A percentile compares a stretch with the other conserved stretches of the same genome.
phyloP scores from a whole-genome alignment of 2,113 vertebrate genomes.

The Calidris pygmaea region DNA sequence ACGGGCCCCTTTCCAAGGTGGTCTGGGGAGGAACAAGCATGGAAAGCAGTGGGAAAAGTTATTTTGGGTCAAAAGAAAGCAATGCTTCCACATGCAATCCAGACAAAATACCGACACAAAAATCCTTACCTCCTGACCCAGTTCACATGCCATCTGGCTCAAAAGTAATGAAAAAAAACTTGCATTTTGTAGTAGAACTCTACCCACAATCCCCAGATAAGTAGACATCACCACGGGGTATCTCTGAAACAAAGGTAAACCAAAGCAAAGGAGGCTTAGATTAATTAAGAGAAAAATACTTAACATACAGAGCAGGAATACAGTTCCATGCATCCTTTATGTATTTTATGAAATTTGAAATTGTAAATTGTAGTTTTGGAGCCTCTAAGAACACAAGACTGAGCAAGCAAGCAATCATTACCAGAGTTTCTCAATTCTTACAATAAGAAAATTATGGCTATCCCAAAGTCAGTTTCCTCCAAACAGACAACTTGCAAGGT shows the following conservation, averaged over 20 bases:
- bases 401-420: background rate
- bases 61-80: background rate
- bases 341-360: background rate
- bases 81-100: background rate
- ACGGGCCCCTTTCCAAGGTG: background rate
- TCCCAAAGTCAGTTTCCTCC: background rate
- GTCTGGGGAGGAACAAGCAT: background rate
- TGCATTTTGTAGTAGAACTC: slow-evolving; percentile 91
- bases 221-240: slow-evolving; percentile 97
- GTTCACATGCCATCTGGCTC: slow-evolving; percentile 88
- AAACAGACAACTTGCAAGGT: background rate
- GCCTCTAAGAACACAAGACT: background rate
- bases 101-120: background rate
- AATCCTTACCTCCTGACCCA: slow-evolving; percentile 87
- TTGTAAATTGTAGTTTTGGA: background rate
- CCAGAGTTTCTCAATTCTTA: background rate
- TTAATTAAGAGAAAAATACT: background rate
- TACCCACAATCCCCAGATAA: slow-evolving; percentile 91
- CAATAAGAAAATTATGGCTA: background rate
- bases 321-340: background rate
- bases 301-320: background rate
- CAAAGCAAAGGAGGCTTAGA: background rate
- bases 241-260: slow-evolving; percentile 74
- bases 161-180: slow-evolving; percentile 91
- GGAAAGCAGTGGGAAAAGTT: background rate